Evolutionary conservation across 2,797 vertebrate species (phyloP).

Genomic region (Cephalopachus bancanus): DNA sequence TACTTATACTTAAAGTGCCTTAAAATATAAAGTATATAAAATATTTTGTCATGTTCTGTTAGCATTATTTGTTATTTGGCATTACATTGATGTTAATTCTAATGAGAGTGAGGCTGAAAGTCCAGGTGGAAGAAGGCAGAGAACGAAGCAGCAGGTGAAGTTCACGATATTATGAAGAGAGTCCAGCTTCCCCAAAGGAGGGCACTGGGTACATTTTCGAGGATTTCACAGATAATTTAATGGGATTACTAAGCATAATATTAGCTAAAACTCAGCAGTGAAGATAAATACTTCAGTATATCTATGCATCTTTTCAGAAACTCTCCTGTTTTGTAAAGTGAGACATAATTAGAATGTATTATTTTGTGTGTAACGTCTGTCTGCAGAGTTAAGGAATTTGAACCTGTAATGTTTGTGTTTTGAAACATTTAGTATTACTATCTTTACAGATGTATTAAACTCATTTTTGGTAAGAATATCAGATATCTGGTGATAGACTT

Average conservation of each 20-base stretch:
- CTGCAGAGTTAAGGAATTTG: constrained; percentile 37
- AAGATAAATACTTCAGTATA: constrained; percentile 34
- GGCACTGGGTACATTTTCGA: not conserved
- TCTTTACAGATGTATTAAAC: constrained; percentile 41
- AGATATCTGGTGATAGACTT: constrained; percentile 54
- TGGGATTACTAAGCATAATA: constrained; percentile 28
- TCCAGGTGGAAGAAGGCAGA: constrained; percentile 20
- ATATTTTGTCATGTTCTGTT: not conserved
- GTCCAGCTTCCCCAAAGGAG: constrained; percentile 10
- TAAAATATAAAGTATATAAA: constrained; percentile 30
- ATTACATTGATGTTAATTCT: constrained; percentile 23
- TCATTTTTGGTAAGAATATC: constrained; percentile 24
- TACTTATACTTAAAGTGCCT: constrained; percentile 16
- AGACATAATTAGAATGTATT: constrained; percentile 5
- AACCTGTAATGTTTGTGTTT: constrained; percentile 19
- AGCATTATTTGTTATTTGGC: constrained; percentile 41
- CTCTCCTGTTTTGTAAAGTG: constrained; percentile 52
- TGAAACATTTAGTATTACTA: constrained; percentile 37
- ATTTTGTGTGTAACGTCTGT: constrained; percentile 46
- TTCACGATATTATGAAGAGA: not conserved
- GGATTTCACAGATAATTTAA: constrained; percentile 33
- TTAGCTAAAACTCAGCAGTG: constrained; percentile 31
- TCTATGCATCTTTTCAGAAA: constrained; percentile 42
- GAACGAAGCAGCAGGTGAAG: not conserved
- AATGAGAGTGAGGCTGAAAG: constrained; percentile 41